Conservation (phyloP, 2,797 vertebrate genomes). For the Leptoclinus maculatus region DNA sequence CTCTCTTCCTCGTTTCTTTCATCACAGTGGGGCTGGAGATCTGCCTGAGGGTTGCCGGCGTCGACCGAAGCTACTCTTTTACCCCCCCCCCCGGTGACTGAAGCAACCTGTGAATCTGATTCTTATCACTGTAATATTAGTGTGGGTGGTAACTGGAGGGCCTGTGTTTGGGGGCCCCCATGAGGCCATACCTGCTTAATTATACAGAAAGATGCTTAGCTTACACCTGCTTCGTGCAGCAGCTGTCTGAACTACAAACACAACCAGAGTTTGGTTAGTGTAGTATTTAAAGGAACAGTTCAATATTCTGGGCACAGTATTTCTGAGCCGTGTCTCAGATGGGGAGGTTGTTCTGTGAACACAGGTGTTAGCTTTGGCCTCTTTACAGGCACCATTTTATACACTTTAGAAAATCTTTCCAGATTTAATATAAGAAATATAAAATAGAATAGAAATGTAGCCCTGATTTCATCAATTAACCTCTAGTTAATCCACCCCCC, state of each 20-base stretch:
- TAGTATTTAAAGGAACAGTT: neutral
- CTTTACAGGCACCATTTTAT: neutral
- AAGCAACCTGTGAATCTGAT: slow-evolving; percentile 23
- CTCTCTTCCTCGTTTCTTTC: neutral
- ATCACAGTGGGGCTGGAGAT: slow-evolving; percentile 3
- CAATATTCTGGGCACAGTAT: neutral
- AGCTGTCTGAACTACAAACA: neutral
- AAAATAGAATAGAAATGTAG: neutral
- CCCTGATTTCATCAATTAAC: neutral
- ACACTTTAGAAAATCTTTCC: neutral
- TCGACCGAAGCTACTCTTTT: neutral
- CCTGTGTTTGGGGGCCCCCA: neutral
- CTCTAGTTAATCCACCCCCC: neutral
- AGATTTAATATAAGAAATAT: neutral
- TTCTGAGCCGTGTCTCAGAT: too few relatives aligned
- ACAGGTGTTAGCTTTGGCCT: neutral
- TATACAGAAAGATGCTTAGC: slow-evolving; percentile 4
- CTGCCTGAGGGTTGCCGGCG: neutral
- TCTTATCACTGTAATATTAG: neutral
- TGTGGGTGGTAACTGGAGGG: neutral
- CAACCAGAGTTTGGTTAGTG: neutral
- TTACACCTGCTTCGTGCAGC: neutral
- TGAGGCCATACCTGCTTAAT: neutral
- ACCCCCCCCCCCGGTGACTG: neutral
- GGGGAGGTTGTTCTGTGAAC: too few relatives aligned